Conservation (phyloP, 1,140 invertebrate species). For the Harlomillsia oculata region DNA sequence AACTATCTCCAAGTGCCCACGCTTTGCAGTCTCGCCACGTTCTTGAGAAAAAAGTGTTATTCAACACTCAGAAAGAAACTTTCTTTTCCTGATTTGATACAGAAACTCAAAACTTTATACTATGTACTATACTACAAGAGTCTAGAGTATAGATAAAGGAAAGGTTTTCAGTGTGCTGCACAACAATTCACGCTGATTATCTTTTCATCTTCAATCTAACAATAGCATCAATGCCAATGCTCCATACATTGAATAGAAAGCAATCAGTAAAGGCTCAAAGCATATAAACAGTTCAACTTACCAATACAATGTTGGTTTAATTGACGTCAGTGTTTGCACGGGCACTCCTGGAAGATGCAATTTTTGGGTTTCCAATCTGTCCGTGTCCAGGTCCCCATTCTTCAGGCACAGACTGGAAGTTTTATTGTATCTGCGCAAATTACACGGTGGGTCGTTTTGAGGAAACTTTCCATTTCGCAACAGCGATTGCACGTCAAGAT, state of each 20-base stretch:
- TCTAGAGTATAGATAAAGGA: neutral
- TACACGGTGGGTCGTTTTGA: neutral
- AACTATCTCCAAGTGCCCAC: too few relatives aligned
- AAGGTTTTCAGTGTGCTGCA: neutral
- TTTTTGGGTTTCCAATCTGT: neutral
- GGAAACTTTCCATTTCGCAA: neutral
- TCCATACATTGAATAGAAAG: neutral
- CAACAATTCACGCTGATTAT: too few relatives aligned
- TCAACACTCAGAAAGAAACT: neutral
- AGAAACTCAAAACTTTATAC: neutral
- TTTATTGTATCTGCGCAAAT: neutral
- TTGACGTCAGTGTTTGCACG: conserved; percentile 1
- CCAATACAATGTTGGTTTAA: conserved; percentile 10
- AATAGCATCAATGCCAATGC: conserved; percentile 1
- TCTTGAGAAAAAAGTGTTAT: neutral
- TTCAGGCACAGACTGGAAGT: neutral
- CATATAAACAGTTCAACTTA: too few relatives aligned
- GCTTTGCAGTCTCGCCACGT: neutral
- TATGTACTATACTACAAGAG: neutral
- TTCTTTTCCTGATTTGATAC: neutral
- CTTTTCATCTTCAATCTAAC: conserved; percentile 6
- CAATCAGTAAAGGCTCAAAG: conserved; percentile 1
- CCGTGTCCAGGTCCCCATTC: neutral
- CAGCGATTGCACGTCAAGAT: neutral
- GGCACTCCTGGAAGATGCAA: neutral